These are phyloP conservation scores for Plusia festucae DNA, from an alignment of 2,888 invertebrate species.

Conservation along the genomic window DNA sequence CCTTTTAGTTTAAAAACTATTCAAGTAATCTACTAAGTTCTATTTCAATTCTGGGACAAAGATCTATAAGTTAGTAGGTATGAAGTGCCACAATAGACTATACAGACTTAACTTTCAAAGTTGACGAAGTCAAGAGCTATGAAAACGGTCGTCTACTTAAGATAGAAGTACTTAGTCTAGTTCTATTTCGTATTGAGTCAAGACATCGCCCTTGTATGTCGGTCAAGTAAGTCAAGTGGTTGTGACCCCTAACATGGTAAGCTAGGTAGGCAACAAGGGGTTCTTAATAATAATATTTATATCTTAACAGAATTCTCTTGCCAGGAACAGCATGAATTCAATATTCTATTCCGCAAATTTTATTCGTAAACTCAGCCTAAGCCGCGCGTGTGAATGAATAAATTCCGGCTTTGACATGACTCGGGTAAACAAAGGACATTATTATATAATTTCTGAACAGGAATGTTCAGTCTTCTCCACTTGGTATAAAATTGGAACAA, in stretches of 20 bases:
- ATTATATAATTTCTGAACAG: neutral
- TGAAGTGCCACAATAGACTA: conserved; percentile 5
- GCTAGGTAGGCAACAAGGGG: neutral
- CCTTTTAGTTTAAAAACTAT: no score
- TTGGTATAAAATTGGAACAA: conserved; percentile 12
- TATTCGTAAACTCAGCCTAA: no score
- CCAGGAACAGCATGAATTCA: no score
- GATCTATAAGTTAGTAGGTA: conserved; percentile 10
- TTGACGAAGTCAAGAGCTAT: conserved; percentile 15
- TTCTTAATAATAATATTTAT: no score
- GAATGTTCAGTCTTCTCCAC: conserved; percentile 20
- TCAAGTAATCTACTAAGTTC: conserved; percentile 12
- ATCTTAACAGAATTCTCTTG: no score
- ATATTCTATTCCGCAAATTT: no score
- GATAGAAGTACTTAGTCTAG: neutral
- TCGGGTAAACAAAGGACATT: neutral
- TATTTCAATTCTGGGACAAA: conserved; percentile 11
- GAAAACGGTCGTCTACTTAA: neutral
- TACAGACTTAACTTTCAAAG: neutral
- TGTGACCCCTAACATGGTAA: neutral
- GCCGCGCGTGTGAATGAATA: neutral
- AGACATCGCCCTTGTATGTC: neutral
- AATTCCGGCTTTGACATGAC: neutral
- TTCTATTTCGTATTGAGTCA: conserved; percentile 11
- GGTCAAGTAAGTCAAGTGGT: neutral